phyloP scores from a whole-genome alignment of 1,140 invertebrate genomes.

The Plutomurus gul region DNA sequence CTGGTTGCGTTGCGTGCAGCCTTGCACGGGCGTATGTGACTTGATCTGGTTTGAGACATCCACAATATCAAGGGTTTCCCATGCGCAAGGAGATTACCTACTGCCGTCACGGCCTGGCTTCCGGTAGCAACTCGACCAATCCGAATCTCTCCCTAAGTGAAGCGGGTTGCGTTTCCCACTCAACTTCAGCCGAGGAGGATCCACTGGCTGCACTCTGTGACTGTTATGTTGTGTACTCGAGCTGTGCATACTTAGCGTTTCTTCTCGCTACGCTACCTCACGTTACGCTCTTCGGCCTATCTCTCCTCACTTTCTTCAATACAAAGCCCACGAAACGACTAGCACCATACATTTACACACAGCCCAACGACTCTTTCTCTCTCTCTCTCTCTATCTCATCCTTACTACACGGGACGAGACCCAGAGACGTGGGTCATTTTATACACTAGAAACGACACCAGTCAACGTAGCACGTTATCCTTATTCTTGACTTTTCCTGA shows the following conservation, averaged over 20 bases:
- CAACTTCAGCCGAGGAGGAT: slow-evolving; percentile 16
- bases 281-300: not conserved
- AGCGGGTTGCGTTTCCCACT: slow-evolving; percentile 40
- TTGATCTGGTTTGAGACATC: slow-evolving; percentile 39
- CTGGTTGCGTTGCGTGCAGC: slow-evolving; percentile 6
- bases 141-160: slow-evolving; percentile 14
- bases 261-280: not conserved
- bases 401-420: no score
- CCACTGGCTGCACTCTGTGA: not conserved
- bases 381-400: no score
- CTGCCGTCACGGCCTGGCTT: slow-evolving; percentile 51
- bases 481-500: not conserved
- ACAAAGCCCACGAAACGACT: no score
- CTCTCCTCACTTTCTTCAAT: no score
- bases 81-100: slow-evolving; percentile 48
- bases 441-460: no score
- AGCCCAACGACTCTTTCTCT: no score
- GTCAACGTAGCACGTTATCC: no score
- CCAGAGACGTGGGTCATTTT: no score
- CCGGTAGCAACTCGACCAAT: slow-evolving; percentile 50
- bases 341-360: no score
- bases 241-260: no score
- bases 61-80: not conserved
- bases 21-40: slow-evolving; percentile 40
- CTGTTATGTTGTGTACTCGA: no score